Evolutionary conservation across 2,888 invertebrate species (phyloP).

Genomic region (Caenorhabditis auriculariae): DNA sequence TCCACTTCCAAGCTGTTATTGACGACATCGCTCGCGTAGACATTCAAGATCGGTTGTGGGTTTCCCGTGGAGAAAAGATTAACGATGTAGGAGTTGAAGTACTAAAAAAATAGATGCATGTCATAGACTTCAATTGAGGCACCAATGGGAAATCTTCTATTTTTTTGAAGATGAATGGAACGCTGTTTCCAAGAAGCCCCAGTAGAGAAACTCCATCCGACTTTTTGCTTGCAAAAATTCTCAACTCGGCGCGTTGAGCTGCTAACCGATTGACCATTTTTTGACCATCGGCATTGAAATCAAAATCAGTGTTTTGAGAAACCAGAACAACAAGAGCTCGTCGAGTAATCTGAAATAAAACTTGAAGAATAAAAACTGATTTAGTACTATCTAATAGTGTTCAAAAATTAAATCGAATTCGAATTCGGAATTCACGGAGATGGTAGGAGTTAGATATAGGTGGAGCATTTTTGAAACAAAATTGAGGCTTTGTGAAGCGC

Average conservation of each 20-base stretch:
- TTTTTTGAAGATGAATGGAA: background rate
- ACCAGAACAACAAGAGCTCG: slow-evolving; percentile 10
- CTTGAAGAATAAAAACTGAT: too few species aligned
- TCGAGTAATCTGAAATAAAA: slow-evolving; percentile 6
- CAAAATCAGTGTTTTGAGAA: slow-evolving; percentile 6
- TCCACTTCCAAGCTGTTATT: background rate
- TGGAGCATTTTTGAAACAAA: too few species aligned
- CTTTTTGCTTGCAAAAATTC: slow-evolving; percentile 17
- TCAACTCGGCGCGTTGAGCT: slow-evolving; percentile 8
- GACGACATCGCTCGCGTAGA: slow-evolving; percentile 6
- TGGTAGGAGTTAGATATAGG: too few species aligned
- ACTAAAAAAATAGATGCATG: slow-evolving; percentile 8
- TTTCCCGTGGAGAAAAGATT: slow-evolving; percentile 1
- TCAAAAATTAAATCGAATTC: too few species aligned
- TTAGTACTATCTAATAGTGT: too few species aligned
- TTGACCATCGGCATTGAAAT: too few species aligned
- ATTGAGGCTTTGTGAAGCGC: too few species aligned
- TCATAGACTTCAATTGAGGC: background rate
- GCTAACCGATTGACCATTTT: slow-evolving; percentile 11
- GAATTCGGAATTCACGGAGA: too few species aligned
- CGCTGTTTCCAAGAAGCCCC: slow-evolving; percentile 18
- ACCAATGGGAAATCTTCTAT: background rate
- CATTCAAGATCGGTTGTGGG: slow-evolving; percentile 15
- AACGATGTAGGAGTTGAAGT: slow-evolving; percentile 8
- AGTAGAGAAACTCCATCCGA: too few species aligned